phyloP scores from a whole-genome alignment of 2,797 vertebrate genomes.

The Rhadinocentrus ornatus region DNA sequence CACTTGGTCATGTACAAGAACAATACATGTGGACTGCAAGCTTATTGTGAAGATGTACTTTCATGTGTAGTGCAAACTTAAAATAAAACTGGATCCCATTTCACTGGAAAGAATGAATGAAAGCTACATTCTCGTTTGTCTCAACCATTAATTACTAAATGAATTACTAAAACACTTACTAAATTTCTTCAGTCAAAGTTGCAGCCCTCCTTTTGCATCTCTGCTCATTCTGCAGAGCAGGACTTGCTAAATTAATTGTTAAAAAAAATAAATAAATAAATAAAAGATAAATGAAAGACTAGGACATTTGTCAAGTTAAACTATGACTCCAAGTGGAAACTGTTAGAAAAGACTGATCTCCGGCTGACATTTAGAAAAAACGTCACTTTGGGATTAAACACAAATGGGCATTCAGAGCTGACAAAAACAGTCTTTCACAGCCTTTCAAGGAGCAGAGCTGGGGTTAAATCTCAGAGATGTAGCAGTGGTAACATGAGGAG shows the following conservation, averaged over 20 bases:
- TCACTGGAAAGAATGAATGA: background rate
- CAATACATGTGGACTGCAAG: no score
- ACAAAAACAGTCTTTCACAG: slow-evolving; percentile 46
- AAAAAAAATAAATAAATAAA: no score
- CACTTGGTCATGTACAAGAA: no score
- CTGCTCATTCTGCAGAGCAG: background rate
- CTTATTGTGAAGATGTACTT: no score
- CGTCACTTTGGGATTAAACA: slow-evolving; percentile 3
- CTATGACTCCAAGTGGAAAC: background rate
- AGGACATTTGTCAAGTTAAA: background rate
- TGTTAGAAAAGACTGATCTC: background rate
- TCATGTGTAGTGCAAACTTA: no score
- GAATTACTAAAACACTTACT: no score
- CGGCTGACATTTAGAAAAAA: slow-evolving; percentile 31
- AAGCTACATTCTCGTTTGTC: background rate
- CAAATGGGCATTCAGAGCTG: slow-evolving; percentile 31
- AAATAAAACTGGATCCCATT: background rate
- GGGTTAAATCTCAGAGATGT: slow-evolving; percentile 20
- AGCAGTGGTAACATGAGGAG: slow-evolving; percentile 27
- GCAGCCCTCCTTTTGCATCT: background rate
- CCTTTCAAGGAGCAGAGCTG: slow-evolving; percentile 19
- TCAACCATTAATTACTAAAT: no score
- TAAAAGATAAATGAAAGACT: no score
- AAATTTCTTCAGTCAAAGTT: background rate
- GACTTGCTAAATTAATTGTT: background rate